Base-by-base conservation (phyloP, 2,888 invertebrate species). In the Blastobasis lacticolella region DNA sequence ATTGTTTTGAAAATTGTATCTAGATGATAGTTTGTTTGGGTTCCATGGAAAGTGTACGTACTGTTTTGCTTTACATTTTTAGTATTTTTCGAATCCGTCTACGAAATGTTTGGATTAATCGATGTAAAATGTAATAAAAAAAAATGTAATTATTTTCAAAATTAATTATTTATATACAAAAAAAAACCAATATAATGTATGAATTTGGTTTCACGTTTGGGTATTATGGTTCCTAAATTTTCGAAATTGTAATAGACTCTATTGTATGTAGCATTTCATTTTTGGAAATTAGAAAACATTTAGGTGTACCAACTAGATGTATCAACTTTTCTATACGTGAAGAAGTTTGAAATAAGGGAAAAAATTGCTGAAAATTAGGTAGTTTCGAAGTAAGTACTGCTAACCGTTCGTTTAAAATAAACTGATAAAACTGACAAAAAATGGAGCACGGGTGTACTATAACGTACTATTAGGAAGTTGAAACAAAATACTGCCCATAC, bases 151-250 rank as follows among this genome's bases (percentile, higher is more conserved):
- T 84, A 85, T 84, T 86, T 88, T 86, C 86, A 84, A 86, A 88
- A 87, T 85, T 85, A 78, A 77, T 72, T 81, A 84, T 78, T 40
- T 40, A 40, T 40, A 40, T 40, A 75, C 75, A 68, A 72, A 72
- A 71, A 71, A 73, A 73, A 79, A 71, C 71, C 62, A 67, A 67
- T 70, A 81, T 81, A 77, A 81, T 78, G 72, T 75, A 80, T 73
- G 72, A 80, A 70, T 85, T 87, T 66, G 80, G 84, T 86, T 87
- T 78, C 85, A 83, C 81, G 81, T 88, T 87, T 85, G 86, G 88
- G 88, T 88, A 87, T 88, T 88, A 87, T 85, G 87, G 88, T 88
- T 88, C 88, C 88, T 88, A 88, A 88, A 87, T 88, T 87, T 86
- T 88, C 86, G 84, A 88, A 87, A 88, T 85, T 87, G 85, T 87